A percentile compares a stretch with the other conserved stretches of the same genome.
These are phyloP conservation scores for Papilio protenor DNA, from an alignment of 2,888 invertebrate species.

Conservation along the genomic window DNA sequence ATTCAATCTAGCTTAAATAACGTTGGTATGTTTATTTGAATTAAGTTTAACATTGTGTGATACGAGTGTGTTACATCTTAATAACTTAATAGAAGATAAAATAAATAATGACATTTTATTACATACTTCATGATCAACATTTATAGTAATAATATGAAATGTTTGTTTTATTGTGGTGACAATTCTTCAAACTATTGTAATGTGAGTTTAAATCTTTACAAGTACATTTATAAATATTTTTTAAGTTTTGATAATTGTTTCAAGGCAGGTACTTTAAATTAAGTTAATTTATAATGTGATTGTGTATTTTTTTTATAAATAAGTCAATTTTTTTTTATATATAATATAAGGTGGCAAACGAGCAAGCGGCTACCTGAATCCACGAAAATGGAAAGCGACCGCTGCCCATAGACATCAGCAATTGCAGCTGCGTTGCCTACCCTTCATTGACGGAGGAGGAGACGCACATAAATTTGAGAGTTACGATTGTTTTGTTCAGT, in stretches of 20 bases:
- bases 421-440: too few relatives aligned
- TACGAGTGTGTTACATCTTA: not conserved
- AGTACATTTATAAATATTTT: constrained; percentile 8
- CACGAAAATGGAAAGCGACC: too few relatives aligned
- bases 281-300: not conserved
- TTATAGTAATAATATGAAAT: not conserved
- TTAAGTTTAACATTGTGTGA: not conserved
- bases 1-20: not conserved
- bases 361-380: too few relatives aligned
- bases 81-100: not conserved
- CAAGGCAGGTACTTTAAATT: constrained; percentile 23
- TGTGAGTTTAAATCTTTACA: not conserved
- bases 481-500: constrained; percentile 2
- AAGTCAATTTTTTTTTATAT: too few relatives aligned
- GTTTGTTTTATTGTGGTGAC: not conserved
- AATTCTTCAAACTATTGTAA: not conserved
- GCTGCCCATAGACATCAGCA: too few relatives aligned
- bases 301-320: not conserved
- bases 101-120: not conserved
- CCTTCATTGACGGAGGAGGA: too few relatives aligned
- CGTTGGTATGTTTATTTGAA: not conserved
- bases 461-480: too few relatives aligned
- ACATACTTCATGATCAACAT: not conserved
- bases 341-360: too few relatives aligned
- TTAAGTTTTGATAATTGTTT: not conserved